phyloP scores from a whole-genome alignment of 2,888 invertebrate species.

The Anorthoa munda region DNA sequence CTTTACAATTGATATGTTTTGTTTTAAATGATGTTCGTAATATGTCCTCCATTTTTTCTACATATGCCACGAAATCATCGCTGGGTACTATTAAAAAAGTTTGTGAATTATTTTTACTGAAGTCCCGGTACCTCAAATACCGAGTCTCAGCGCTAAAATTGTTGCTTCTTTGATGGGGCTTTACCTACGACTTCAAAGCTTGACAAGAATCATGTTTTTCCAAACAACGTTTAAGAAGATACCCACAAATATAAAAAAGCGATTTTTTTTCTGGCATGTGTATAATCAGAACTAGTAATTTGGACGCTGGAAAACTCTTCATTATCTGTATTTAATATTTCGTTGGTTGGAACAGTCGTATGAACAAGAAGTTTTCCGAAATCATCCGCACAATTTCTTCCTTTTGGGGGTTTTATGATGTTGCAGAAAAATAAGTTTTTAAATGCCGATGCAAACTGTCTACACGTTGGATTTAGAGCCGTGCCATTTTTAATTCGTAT shows the following conservation, averaged over 20 bases:
- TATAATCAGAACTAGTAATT: conserved; percentile 37
- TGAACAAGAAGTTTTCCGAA: conserved; percentile 28
- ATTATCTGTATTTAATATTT: conserved; percentile 22
- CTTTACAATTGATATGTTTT: too few species aligned
- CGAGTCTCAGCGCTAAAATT: conserved; percentile 23
- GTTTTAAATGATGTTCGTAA: too few species aligned
- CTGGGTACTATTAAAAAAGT: conserved; percentile 7
- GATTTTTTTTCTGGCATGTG: conserved; percentile 29
- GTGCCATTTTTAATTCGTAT: conserved; percentile 38
- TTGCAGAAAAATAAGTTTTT: conserved; percentile 28
- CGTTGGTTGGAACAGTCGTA: conserved; percentile 1
- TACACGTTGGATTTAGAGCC: conserved; percentile 29
- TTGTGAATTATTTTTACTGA: conserved; percentile 7
- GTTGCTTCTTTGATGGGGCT: conserved; percentile 23
- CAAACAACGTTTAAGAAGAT: conserved; percentile 31
- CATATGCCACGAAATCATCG: too few species aligned
- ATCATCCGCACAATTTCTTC: conserved; percentile 29
- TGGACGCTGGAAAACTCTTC: conserved; percentile 22
- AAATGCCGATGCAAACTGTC: conserved; percentile 40
- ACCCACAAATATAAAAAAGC: conserved; percentile 43
- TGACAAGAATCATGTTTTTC: conserved; percentile 31
- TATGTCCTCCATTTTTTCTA: too few species aligned
- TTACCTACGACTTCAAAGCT: conserved; percentile 25
- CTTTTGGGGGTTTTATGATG: background rate
- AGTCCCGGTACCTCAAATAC: conserved; percentile 35